Conservation (phyloP, 1,140 invertebrate genomes). For the Eumeta japonica region DNA sequence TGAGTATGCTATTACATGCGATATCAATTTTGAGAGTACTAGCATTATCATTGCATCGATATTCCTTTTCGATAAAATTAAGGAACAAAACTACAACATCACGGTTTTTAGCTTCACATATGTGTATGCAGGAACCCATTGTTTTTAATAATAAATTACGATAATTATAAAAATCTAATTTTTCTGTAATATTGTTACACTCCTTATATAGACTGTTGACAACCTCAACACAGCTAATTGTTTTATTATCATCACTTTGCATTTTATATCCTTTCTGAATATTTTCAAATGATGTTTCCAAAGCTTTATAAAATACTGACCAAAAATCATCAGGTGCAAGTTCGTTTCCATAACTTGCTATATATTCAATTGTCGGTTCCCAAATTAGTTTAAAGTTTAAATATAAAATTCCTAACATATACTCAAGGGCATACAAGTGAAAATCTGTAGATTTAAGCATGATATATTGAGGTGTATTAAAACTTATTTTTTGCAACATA, state of each 20-base stretch:
- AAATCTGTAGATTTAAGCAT: slow-evolving; percentile 59
- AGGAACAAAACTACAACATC: slow-evolving; percentile 77
- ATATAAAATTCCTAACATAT: slow-evolving; percentile 79
- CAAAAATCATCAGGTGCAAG: slow-evolving; percentile 73
- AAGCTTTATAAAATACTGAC: slow-evolving; percentile 67
- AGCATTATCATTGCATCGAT: slow-evolving; percentile 36
- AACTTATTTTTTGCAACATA: slow-evolving; percentile 70
- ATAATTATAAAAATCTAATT: slow-evolving; percentile 73
- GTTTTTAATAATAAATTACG: slow-evolving; percentile 78
- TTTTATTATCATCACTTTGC: slow-evolving; percentile 36
- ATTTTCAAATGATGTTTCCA: slow-evolving; percentile 51
- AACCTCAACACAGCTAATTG: slow-evolving; percentile 25
- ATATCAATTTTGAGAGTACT: slow-evolving; percentile 42
- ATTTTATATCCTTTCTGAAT: slow-evolving; percentile 34
- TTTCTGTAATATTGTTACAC: slow-evolving; percentile 52
- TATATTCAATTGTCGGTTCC: slow-evolving; percentile 75
- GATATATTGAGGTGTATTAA: slow-evolving; percentile 59
- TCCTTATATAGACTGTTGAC: slow-evolving; percentile 34
- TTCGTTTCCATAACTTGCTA: slow-evolving; percentile 69
- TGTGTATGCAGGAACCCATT: slow-evolving; percentile 69
- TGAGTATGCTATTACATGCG: slow-evolving; percentile 25
- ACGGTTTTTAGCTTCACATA: slow-evolving; percentile 76
- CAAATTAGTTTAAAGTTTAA: slow-evolving; percentile 87
- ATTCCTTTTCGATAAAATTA: slow-evolving; percentile 72
- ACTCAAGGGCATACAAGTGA: slow-evolving; percentile 66